Evolutionary conservation across 2,113 vertebrate species (phyloP), one percentile per base, ranked within the genome.

Genomic region (Sinocyclocheilus anshuiensis): DNA sequence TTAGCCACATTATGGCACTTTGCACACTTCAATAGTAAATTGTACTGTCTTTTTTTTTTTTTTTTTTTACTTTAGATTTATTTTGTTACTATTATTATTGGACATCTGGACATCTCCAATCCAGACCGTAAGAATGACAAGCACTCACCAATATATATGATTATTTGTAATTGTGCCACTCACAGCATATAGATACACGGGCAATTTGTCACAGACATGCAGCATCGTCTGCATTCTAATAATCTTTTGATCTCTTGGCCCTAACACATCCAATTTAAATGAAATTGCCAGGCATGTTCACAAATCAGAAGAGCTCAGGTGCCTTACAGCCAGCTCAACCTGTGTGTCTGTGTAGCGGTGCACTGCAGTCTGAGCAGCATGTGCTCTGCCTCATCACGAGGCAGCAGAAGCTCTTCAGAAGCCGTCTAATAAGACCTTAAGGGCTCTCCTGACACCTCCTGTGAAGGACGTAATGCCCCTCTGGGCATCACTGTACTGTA

Each of bases 381-480:
- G 81, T 86, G 79, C 26, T 77, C 6, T 26, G 7, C 7, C 36
- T 84, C 42, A 86, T 87, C 75, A 74, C 59, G 53, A 86, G 78
- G 86, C 85, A 84, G 63, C 39, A 83, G 48, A 48, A 67, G 33
- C 77, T 87, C 84, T 67, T 84, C 61, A 57, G 67, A 57, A 12
- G 86, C 59, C 45, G 24, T 86, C 57, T 89, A 89, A 89, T 89
- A 88, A 89, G 88, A 84, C 84, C 74, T 80, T 86, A 67, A 80
- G 89, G 82, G 84, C 85, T 87, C 86, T 86, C 78, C 74, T 86
- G 79, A 69, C 76, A 26, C 81, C 86, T 76, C 80, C 45, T 83
- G 63, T 61, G 33, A 89, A 91, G 89, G 86, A 77, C 86, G 77
- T 88, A 67, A 84, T 84, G 87, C 45, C 76, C 88, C 86, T 84